A percentile compares a stretch with the other conserved stretches of the same genome.
Evolutionary conservation across 1,140 invertebrate genomes (phyloP).

Genomic region (Eueides isabella): DNA sequence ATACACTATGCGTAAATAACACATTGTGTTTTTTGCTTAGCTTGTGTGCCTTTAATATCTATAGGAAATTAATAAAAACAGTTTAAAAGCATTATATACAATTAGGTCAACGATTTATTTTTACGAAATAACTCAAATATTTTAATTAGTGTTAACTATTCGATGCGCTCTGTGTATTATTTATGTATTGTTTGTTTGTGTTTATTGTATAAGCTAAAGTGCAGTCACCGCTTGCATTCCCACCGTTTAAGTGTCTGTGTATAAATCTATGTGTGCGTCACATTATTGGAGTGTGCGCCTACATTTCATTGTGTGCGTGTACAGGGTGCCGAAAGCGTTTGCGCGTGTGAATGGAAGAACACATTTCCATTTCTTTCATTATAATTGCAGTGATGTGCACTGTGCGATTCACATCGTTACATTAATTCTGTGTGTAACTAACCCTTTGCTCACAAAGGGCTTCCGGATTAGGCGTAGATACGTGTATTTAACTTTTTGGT

Average conservation of each 20-base stretch:
- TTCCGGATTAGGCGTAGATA: conserved; percentile 17
- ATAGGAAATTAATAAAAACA: neutral
- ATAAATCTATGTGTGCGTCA: conserved; percentile 54
- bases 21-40: neutral
- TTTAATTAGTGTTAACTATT: conserved; percentile 53
- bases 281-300: conserved; percentile 57
- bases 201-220: conserved; percentile 80
- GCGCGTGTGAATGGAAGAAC: conserved; percentile 80
- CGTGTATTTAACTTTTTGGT: conserved; percentile 18
- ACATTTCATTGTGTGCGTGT: conserved; percentile 56
- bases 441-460: conserved; percentile 54
- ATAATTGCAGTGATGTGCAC: conserved; percentile 79
- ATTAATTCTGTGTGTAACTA: conserved; percentile 56
- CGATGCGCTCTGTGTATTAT: conserved; percentile 63
- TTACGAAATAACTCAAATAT: conserved; percentile 26
- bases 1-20: too few relatives aligned
- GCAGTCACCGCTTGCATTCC: conserved; percentile 82
- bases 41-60: neutral
- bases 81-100: neutral
- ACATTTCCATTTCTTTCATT: conserved; percentile 79
- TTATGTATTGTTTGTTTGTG: conserved; percentile 80
- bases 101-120: neutral
- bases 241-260: conserved; percentile 64
- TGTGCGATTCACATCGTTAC: conserved; percentile 63
- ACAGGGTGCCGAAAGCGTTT: conserved; percentile 71